A percentile compares a stretch with the other conserved stretches of the same genome.
phyloP scores from a whole-genome alignment of 2,888 invertebrate species.

The Arenicola marina region DNA sequence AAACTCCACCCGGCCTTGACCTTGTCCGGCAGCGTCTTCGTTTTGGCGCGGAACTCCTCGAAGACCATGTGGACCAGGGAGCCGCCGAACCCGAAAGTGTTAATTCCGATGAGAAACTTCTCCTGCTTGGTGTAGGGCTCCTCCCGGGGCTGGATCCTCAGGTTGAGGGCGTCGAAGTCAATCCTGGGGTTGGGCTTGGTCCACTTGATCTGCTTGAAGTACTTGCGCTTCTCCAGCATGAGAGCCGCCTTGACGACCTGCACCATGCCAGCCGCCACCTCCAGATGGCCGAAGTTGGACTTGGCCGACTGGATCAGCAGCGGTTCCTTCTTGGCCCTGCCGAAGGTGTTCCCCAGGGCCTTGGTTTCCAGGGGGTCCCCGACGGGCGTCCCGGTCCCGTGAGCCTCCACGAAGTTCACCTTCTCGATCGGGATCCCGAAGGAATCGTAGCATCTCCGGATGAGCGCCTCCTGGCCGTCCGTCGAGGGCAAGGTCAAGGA shows the following conservation, averaged over 20 bases:
- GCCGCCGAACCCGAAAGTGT: slow-evolving; percentile 30
- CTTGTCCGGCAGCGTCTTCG: not conserved
- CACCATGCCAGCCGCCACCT: slow-evolving; percentile 21
- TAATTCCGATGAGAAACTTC: slow-evolving; percentile 19
- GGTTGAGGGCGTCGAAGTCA: slow-evolving; percentile 7
- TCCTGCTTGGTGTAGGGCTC: slow-evolving; percentile 10
- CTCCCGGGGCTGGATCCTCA: slow-evolving; percentile 15
- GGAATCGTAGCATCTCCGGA: slow-evolving; percentile 14
- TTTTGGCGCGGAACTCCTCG: slow-evolving; percentile 16
- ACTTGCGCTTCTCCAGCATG: slow-evolving; percentile 8
- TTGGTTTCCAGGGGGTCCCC: slow-evolving; percentile 53
- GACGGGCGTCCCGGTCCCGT: slow-evolving; percentile 52
- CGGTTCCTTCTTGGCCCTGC: not conserved
- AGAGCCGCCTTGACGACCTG: slow-evolving; percentile 25
- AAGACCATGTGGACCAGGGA: slow-evolving; percentile 24
- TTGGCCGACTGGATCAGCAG: slow-evolving; percentile 22
- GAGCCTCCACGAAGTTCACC: slow-evolving; percentile 47
- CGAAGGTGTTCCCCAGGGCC: slow-evolving; percentile 33
- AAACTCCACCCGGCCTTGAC: slow-evolving; percentile 18
- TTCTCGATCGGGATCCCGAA: slow-evolving; percentile 15
- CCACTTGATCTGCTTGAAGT: slow-evolving; percentile 19
- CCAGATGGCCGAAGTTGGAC: slow-evolving; percentile 25
- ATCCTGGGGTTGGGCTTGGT: slow-evolving; percentile 8
- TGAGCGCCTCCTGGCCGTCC: slow-evolving; percentile 24
- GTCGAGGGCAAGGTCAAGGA: slow-evolving; percentile 43